phyloP scores from a whole-genome alignment of 2,113 vertebrate genomes.

The Scalopus aquaticus region DNA sequence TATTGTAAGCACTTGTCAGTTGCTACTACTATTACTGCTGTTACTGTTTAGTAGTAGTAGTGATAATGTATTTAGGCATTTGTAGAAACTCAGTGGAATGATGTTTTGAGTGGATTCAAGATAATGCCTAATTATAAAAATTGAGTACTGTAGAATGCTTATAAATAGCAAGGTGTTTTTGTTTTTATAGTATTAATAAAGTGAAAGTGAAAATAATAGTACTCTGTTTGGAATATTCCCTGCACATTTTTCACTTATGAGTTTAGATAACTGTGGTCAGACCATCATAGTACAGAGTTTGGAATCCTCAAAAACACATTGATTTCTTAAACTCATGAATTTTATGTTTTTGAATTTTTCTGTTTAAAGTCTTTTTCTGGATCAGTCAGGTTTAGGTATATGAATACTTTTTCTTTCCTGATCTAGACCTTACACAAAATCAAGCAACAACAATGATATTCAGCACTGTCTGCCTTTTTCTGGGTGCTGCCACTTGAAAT shows the following conservation, averaged over 20 bases:
- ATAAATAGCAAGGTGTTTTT: slow-evolving; percentile 2
- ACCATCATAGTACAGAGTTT: not conserved
- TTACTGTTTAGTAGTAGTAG: not conserved
- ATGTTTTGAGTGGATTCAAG: not conserved
- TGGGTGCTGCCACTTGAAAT: not conserved
- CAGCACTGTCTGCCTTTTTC: not conserved
- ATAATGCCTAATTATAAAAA: not conserved
- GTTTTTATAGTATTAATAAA: slow-evolving; percentile 27
- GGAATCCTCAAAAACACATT: not conserved
- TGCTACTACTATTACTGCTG: not conserved
- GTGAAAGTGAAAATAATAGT: slow-evolving; percentile 21
- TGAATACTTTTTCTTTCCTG: not conserved
- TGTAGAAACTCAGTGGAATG: not conserved
- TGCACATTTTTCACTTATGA: not conserved
- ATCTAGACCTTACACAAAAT: not conserved
- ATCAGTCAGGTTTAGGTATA: not conserved
- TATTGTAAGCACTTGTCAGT: not conserved
- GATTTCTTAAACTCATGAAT: slow-evolving; percentile 5
- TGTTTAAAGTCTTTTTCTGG: slow-evolving; percentile 34
- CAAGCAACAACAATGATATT: not conserved
- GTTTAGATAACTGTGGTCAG: not conserved
- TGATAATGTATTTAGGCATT: slow-evolving; percentile 17
- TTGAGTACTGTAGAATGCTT: not conserved
- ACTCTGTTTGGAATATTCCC: not conserved
- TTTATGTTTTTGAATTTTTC: not conserved